Conservation (phyloP, 2,797 vertebrate species). For the Amazona finschi region DNA sequence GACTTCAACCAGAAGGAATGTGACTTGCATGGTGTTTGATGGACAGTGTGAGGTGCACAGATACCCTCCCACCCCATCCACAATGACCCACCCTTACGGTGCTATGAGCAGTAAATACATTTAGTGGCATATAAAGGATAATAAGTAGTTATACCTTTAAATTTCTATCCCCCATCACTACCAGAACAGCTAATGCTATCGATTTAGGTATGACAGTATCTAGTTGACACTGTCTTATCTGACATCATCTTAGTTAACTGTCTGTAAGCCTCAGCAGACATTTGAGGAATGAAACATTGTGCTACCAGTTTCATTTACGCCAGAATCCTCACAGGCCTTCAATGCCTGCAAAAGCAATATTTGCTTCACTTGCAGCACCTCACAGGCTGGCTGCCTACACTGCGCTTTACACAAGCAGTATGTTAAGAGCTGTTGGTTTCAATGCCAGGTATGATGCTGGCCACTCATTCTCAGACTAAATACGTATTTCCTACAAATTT, state of each 20-base stretch:
- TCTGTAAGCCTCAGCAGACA: not conserved
- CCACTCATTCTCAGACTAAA: not conserved
- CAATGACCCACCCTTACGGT: not conserved
- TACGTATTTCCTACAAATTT: not conserved
- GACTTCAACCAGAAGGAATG: not conserved
- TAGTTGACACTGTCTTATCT: not conserved
- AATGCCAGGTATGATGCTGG: not conserved
- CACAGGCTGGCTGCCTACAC: not conserved
- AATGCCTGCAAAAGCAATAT: not conserved
- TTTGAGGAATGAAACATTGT: not conserved
- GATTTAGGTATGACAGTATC: not conserved
- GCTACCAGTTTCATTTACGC: not conserved
- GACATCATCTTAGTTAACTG: not conserved
- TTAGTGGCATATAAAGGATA: not conserved
- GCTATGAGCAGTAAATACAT: not conserved
- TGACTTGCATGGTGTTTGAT: not conserved
- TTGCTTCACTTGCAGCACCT: not conserved
- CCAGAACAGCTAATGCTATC: not conserved
- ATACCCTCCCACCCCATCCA: rapidly evolving
- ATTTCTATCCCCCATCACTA: not conserved
- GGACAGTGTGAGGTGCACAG: not conserved
- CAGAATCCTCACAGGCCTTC: not conserved
- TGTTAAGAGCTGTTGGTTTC: not conserved
- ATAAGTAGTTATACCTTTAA: not conserved
- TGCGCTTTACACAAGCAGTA: not conserved